Evolutionary conservation across 2,113 vertebrate genomes (phyloP).

Genomic region (Peromyscus californicus): DNA sequence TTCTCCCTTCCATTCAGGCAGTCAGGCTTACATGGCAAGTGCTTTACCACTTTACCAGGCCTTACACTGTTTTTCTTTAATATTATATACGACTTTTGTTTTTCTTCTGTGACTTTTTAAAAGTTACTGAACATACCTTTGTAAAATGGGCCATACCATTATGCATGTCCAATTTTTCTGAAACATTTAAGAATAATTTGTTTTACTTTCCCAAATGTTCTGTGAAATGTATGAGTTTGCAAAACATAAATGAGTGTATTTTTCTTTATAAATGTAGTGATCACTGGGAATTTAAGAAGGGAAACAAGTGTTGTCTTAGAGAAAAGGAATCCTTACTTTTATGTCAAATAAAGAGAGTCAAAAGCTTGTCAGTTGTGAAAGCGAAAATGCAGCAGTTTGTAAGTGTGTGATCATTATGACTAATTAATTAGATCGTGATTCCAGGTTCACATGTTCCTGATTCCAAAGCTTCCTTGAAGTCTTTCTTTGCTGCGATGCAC

Average conservation of each 20-base stretch:
- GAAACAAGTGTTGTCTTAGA: neutral
- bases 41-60: neutral
- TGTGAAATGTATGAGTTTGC: neutral
- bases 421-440: neutral
- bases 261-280: neutral
- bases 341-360: neutral
- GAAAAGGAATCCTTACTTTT: conserved; percentile 10
- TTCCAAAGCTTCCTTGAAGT: neutral
- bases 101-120: conserved; percentile 37
- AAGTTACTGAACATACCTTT: neutral
- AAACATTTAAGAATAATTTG: neutral
- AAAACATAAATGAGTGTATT: conserved; percentile 12
- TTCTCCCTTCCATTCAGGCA: neutral
- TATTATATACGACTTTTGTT: neutral
- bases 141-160: neutral
- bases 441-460: neutral
- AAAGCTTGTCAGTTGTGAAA: conserved; percentile 27
- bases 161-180: neutral
- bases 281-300: neutral
- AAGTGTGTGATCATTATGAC: neutral
- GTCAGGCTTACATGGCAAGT: neutral
- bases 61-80: neutral
- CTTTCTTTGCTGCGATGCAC: neutral
- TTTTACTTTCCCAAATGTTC: conserved; percentile 21
- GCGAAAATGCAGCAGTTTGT: neutral